Conservation (phyloP, 2,113 vertebrate genomes). For the Atlantisia rogersi region DNA sequence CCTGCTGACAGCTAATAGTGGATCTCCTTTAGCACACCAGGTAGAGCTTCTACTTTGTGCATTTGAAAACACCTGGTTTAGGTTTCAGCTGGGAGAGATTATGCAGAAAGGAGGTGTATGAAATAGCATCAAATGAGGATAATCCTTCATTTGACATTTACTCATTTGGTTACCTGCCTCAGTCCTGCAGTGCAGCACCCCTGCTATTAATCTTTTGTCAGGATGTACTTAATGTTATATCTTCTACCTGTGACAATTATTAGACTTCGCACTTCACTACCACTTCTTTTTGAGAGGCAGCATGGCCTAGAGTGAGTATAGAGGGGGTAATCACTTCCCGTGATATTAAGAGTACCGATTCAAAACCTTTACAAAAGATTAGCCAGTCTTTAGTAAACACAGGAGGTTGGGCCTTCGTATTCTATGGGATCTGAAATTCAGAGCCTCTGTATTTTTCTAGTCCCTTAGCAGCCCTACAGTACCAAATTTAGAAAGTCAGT, state of each 20-base stretch:
- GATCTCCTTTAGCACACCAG: conserved; percentile 44
- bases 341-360: not conserved
- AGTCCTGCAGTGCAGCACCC: conserved; percentile 38
- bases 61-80: conserved; percentile 65
- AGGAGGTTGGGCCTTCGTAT: not conserved
- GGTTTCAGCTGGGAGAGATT: conserved; percentile 39
- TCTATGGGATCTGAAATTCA: not conserved
- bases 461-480: not conserved
- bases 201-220: conserved; percentile 66
- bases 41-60: conserved; percentile 46
- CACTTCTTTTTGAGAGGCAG: conserved; percentile 41
- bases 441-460: not conserved
- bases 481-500: not conserved
- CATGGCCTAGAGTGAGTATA: not conserved
- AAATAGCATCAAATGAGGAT: conserved; percentile 52
- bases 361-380: conserved; percentile 18
- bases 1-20: conserved; percentile 58
- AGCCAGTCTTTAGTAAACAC: not conserved
- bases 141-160: conserved; percentile 66
- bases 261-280: conserved; percentile 34
- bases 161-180: conserved; percentile 62
- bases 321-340: conserved; percentile 25
- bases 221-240: conserved; percentile 50
- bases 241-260: conserved; percentile 56
- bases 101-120: conserved; percentile 24